Conservation (phyloP, 2,113 vertebrate genomes). For the Colistium nudipinnis region DNA sequence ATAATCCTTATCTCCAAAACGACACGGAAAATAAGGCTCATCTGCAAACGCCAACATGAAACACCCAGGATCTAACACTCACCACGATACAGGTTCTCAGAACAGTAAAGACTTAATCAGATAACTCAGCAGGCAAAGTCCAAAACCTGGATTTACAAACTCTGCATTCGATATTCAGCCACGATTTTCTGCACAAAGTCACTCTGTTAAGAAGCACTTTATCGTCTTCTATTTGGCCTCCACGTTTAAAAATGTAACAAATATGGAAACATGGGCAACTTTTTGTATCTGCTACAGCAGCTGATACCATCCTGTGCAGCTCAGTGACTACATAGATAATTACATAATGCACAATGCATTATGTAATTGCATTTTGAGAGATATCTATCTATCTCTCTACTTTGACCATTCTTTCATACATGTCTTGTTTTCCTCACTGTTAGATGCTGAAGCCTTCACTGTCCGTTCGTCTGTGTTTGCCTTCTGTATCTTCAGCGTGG, state of each 20-base stretch:
- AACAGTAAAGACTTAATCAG: constrained; percentile 30
- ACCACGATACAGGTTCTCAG: background rate
- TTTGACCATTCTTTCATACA: background rate
- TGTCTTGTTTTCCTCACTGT: constrained; percentile 80
- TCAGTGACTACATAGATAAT: constrained; percentile 14
- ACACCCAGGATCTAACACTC: background rate
- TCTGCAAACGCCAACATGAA: background rate
- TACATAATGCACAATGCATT: constrained; percentile 45
- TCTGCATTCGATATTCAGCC: constrained; percentile 9
- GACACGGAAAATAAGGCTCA: background rate
- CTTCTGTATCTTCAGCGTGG: constrained; percentile 90
- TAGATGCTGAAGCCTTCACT: constrained; percentile 78
- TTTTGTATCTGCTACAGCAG: background rate
- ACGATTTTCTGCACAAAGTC: background rate
- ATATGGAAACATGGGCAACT: constrained; percentile 26
- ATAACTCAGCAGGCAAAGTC: constrained; percentile 57
- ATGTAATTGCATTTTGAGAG: constrained; percentile 22
- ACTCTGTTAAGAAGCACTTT: background rate
- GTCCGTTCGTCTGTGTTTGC: constrained; percentile 73
- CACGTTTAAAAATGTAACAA: background rate
- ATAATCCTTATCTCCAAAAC: constrained; percentile 1
- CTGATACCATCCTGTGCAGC: background rate
- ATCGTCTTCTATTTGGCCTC: background rate
- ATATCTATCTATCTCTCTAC: background rate
- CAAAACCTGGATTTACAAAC: constrained; percentile 26